Percentiles rank a stretch among this genome's conserved stretches.
These are phyloP conservation scores for Drosophila willistoni DNA, from an alignment of 1,140 invertebrate genomes.

Conservation along the genomic window DNA sequence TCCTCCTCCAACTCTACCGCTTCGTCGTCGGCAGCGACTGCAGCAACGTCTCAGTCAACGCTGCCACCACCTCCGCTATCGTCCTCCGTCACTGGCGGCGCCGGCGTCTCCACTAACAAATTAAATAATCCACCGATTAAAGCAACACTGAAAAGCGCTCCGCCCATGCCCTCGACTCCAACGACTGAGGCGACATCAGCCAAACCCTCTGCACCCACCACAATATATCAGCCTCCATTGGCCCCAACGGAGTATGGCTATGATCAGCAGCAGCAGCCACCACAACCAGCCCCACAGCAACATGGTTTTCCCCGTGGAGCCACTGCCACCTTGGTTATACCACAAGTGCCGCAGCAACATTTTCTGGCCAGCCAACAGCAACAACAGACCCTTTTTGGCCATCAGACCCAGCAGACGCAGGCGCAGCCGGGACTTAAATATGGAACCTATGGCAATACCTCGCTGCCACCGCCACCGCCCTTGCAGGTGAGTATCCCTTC, in stretches of 20 bases:
- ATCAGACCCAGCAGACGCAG: constrained; percentile 50
- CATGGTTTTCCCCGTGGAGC: constrained; percentile 52
- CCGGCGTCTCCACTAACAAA: constrained; percentile 38
- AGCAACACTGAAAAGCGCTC: constrained; percentile 60
- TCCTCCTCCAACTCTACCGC: constrained; percentile 5
- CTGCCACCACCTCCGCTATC: constrained; percentile 23
- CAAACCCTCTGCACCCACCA: constrained; percentile 71
- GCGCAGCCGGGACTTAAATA: constrained; percentile 59
- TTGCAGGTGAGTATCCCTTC: constrained; percentile 60
- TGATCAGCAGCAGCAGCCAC: constrained; percentile 38
- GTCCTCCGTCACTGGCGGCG: constrained; percentile 13
- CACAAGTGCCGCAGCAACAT: constrained; percentile 63
- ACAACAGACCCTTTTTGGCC: constrained; percentile 57
- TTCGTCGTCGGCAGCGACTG: not conserved
- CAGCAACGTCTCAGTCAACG: constrained; percentile 25
- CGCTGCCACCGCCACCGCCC: constrained; percentile 74
- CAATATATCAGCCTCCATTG: constrained; percentile 55
- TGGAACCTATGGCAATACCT: constrained; percentile 56
- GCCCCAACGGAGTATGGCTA: constrained; percentile 62
- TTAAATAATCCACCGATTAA: constrained; percentile 74
- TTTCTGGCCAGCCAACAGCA: constrained; percentile 52
- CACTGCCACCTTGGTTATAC: constrained; percentile 58
- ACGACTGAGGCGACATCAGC: constrained; percentile 67
- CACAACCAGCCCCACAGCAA: constrained; percentile 23
- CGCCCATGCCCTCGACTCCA: constrained; percentile 33